phyloP scores from a whole-genome alignment of 2,113 vertebrate genomes.

The Fulmarus glacialis region DNA sequence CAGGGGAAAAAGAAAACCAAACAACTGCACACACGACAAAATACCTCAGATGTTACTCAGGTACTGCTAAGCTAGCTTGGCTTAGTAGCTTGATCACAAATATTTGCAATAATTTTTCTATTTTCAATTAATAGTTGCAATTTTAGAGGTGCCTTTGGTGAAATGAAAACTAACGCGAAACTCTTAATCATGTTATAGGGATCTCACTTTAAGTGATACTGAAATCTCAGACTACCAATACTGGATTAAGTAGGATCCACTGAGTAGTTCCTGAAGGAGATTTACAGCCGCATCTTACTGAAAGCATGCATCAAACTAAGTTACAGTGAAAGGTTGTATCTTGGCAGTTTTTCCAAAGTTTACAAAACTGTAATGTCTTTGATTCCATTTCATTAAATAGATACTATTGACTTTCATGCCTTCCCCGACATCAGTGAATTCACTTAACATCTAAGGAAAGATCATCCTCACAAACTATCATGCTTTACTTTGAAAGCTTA shows the following conservation, averaged over 20 bases:
- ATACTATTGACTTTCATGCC: background rate
- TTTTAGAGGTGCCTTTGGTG: background rate
- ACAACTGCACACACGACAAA: background rate
- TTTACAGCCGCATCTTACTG: background rate
- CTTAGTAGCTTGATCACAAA: background rate
- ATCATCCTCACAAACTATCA: background rate
- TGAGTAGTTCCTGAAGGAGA: background rate
- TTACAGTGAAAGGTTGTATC: background rate
- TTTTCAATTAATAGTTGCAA: background rate
- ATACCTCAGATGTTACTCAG: background rate
- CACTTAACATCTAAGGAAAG: background rate
- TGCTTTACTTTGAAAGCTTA: background rate
- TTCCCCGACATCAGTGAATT: background rate
- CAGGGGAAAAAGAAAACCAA: background rate
- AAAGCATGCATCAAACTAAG: background rate
- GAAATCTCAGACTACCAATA: background rate
- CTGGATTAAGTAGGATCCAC: background rate
- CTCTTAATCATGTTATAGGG: background rate
- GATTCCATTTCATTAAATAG: background rate
- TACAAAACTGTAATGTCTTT: background rate
- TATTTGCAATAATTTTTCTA: background rate
- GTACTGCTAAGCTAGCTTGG: background rate
- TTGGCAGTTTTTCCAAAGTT: background rate
- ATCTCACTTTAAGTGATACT: background rate
- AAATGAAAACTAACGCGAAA: background rate